A percentile compares a stretch with the other conserved stretches of the same genome.
These are phyloP conservation scores for Mirounga angustirostris DNA, from an alignment of 2,113 vertebrate genomes.

Conservation along the genomic window DNA sequence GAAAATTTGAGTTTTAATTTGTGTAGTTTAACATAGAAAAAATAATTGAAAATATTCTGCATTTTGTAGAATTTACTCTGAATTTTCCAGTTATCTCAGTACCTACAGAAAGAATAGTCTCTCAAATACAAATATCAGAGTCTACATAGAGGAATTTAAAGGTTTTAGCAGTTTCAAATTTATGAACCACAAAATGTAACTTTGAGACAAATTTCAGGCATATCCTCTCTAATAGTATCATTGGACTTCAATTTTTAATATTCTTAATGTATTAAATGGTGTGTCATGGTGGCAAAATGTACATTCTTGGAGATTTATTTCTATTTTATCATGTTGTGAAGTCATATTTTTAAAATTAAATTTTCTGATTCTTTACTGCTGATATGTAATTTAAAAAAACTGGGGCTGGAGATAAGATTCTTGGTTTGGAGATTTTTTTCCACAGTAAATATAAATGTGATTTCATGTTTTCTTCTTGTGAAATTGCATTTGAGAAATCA, in stretches of 20 bases:
- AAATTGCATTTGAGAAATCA: not conserved
- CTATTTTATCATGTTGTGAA: not conserved
- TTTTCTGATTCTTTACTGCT: not conserved
- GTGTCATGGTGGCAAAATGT: not conserved
- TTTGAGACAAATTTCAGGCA: not conserved
- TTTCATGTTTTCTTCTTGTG: not conserved
- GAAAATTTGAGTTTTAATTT: constrained; percentile 2
- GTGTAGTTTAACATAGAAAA: not conserved
- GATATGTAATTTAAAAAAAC: not conserved
- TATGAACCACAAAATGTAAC: not conserved
- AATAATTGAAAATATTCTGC: not conserved
- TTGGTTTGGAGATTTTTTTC: not conserved
- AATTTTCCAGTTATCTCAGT: not conserved
- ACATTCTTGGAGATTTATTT: not conserved
- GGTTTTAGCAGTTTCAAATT: not conserved
- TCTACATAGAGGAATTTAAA: not conserved
- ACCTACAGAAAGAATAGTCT: not conserved
- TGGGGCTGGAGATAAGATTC: not conserved
- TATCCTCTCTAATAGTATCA: not conserved
- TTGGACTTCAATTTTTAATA: not conserved
- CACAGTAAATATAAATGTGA: not conserved
- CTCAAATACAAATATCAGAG: not conserved
- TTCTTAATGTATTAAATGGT: not conserved
- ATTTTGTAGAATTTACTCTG: not conserved
- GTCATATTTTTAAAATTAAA: not conserved